Base-by-base conservation (phyloP, 2,113 vertebrate species). In the Odocoileus hemionus region DNA sequence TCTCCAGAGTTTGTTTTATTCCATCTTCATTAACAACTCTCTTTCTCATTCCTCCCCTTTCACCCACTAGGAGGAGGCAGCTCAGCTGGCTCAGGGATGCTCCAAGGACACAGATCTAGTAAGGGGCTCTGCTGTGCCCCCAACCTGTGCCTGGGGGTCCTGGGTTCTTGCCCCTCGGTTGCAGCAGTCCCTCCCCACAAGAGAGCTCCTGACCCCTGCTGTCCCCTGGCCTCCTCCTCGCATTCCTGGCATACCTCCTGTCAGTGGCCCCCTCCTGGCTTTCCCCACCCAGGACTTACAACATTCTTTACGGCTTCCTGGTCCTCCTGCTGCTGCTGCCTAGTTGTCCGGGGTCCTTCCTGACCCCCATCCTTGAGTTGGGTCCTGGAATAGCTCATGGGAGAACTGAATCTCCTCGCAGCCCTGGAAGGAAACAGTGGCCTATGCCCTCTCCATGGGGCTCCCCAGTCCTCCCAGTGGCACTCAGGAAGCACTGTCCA, bases 181-280 rank as follows among this genome's bases (percentile, higher is more conserved):
- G 80, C 50, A 50, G 80, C 36, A 14, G 61, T 43, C 67, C 39
- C 58, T 47, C 36, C 15, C 23, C 9, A 0, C 54, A 2, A 10
- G 50, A 67, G 78, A 50, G 25, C 25, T 52, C 61, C 89, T 23
- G 84, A 23, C 11, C 36, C 70, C 79, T 55, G 79, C 45, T 8
- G 76, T 6, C 13, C 43, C 43, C 70, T 61, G 23, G 25, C 28
- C 76, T 19, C 79, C 74, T 64, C 95, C 60, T 30, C 2, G 21
- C 85, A 97, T 96, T 97, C 97, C 84, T 76, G 79, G 84, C 96
- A 96, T 96, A 52, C 97, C 95, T 96, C 54, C 33, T 13, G 7
- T 30, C 61, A 5, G 25, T 2, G 43, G 7, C 78, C 55, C 28
- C 17, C 28, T 60, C 15, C 5, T 7, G 33, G 55, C 47, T 54